A percentile compares a stretch with the other conserved stretches of the same genome.
phyloP scores from a whole-genome alignment of 1,140 invertebrate species.

The Magallana ariakensis region DNA sequence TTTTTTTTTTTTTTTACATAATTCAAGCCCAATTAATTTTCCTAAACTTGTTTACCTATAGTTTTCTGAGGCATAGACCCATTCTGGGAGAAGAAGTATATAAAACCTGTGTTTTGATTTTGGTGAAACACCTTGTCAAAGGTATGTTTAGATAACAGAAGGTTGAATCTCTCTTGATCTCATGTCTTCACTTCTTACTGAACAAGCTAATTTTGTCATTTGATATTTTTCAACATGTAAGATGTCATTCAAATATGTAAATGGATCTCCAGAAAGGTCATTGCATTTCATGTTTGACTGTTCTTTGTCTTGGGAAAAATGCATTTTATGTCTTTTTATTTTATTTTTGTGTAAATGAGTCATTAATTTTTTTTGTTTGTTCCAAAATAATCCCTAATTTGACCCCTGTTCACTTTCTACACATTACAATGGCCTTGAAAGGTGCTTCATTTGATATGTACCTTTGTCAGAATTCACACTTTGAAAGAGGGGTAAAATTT shows the following conservation, averaged over 20 bases:
- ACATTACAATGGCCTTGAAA: slow-evolving; percentile 6
- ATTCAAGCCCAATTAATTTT: neutral
- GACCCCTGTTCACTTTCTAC: neutral
- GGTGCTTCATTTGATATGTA: too few species aligned
- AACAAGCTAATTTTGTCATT: slow-evolving; percentile 25
- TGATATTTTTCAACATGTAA: slow-evolving; percentile 37
- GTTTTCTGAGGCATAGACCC: neutral
- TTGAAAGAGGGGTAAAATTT: too few species aligned
- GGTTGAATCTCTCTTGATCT: slow-evolving; percentile 24
- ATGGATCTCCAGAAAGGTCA: slow-evolving; percentile 23
- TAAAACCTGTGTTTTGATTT: neutral
- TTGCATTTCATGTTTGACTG: slow-evolving; percentile 12
- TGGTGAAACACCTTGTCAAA: neutral
- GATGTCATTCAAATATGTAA: slow-evolving; percentile 37
- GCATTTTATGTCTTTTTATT: slow-evolving; percentile 18
- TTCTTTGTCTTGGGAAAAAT: slow-evolving; percentile 5
- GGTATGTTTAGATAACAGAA: neutral
- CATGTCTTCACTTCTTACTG: slow-evolving; percentile 12
- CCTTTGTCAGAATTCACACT: too few species aligned
- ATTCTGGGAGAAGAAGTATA: neutral
- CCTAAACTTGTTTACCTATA: too few species aligned
- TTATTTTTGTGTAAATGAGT: neutral
- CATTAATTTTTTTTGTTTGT: neutral
- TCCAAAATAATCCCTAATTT: neutral
- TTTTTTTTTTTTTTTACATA: neutral